phyloP scores from a whole-genome alignment of 2,888 invertebrate genomes.

The Leucophenga maculata region DNA sequence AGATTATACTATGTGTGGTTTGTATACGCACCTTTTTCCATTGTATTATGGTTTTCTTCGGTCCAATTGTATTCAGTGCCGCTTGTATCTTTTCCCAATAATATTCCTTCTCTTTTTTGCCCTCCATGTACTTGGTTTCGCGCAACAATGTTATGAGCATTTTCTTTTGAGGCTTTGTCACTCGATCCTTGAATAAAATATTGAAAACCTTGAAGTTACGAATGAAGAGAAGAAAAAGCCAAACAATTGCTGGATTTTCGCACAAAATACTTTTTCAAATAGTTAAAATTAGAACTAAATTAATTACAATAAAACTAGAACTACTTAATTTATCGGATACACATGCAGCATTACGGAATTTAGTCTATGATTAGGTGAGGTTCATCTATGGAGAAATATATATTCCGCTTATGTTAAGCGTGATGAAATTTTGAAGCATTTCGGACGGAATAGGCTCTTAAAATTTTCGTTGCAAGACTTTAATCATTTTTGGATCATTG shows the following conservation, averaged over 20 bases:
- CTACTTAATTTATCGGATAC: neutral
- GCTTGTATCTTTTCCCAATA: conserved; percentile 71
- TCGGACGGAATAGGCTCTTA: too few relatives aligned
- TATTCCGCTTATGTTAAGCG: too few relatives aligned
- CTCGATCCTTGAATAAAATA: conserved; percentile 69
- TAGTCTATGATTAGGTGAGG: too few relatives aligned
- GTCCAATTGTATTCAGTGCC: conserved; percentile 69
- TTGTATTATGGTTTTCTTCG: conserved; percentile 70
- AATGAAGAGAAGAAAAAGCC: too few relatives aligned
- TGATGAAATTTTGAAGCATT: too few relatives aligned
- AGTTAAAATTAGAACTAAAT: neutral
- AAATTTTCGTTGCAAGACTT: too few relatives aligned
- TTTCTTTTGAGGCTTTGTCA: conserved; percentile 71
- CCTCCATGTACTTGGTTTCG: conserved; percentile 71
- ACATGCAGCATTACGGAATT: neutral
- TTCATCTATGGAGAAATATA: too few relatives aligned
- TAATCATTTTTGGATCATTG: too few relatives aligned
- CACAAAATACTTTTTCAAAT: conserved; percentile 46
- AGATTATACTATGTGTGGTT: too few relatives aligned
- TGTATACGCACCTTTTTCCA: conserved; percentile 66
- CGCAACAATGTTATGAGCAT: conserved; percentile 70
- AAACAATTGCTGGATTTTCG: conserved; percentile 31
- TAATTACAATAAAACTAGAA: neutral
- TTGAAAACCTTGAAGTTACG: conserved; percentile 57
- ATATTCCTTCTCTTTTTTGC: conserved; percentile 71